These are phyloP conservation scores for Malurus leucopterus DNA, from an alignment of 2,797 vertebrate genomes.

Conservation along the genomic window DNA sequence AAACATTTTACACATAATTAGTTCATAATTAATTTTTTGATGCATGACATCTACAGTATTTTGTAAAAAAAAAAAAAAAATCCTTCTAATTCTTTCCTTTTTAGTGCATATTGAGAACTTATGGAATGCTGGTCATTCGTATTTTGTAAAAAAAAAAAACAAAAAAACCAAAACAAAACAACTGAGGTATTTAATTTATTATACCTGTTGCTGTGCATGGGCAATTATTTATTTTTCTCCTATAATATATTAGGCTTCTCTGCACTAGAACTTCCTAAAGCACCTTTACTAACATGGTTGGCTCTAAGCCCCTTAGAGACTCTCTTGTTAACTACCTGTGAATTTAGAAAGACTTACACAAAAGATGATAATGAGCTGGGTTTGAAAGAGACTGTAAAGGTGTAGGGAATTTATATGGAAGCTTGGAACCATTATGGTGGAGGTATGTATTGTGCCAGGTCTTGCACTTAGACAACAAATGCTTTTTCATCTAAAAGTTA, in stretches of 20 bases:
- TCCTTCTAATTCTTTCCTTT: background rate
- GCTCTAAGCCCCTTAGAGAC: background rate
- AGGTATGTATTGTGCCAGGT: background rate
- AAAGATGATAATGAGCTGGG: constrained; percentile 2
- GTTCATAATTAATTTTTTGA: background rate
- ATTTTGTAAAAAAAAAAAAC: constrained; percentile 27
- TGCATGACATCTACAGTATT: background rate
- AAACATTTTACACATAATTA: constrained; percentile 19
- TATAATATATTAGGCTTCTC: background rate
- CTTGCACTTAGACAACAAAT: background rate
- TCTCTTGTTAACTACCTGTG: background rate
- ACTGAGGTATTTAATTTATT: constrained; percentile 20
- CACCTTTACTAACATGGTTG: background rate
- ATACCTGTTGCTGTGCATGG: background rate
- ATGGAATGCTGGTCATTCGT: background rate
- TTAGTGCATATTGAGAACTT: background rate
- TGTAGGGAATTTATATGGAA: background rate
- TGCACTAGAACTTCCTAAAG: constrained; percentile 12
- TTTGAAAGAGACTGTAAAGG: background rate
- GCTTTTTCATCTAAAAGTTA: background rate
- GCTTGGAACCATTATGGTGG: background rate
- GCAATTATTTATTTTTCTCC: constrained; percentile 1
- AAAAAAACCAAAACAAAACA: constrained; percentile 35
- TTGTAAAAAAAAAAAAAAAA: background rate
- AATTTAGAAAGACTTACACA: constrained; percentile 34